Base-by-base conservation (phyloP, 1,140 invertebrate genomes). In the Papilio helenus region DNA sequence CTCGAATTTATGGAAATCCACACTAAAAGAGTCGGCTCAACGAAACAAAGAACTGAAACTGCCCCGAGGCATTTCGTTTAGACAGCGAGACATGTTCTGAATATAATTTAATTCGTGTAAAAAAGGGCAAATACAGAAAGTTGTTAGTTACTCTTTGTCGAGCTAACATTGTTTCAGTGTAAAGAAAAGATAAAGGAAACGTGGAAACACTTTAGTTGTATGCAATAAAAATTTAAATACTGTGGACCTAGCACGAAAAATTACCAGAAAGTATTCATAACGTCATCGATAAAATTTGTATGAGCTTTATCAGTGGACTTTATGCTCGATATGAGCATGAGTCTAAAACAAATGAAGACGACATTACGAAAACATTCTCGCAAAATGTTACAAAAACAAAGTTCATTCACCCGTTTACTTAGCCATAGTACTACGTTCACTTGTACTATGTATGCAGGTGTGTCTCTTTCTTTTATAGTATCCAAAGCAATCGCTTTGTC, bases 1-100 rank as follows among this genome's bases (percentile, higher is more conserved):
- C 72, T 49, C 72, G 44, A 46, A 74, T 74, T 51, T 74, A 74
- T 74, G 72, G 42, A 74, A 74, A 74, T 74, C 72, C 42, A 26
- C 42, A 74, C 42, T 49, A 46, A 74, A 74, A 74, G 72, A 74
- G 39, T 23, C 44, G 72, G 42, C 42, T 74, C 72, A 49, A 9
- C 72, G 72, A 74, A 23, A 74, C 72, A 74, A 74, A 74, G 72
- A 46, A 74, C 42, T 26, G n/a, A 49, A 74, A 74, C 72, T 74
- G 42, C 44, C 72, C 72, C 12, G 72, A 49, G 72, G 72, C 72
- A 44, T 74, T 74, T 74, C 72, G 72, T 74, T 74, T 74, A 74
- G 42, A 73, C 18, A 26, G 39, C 20, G 72, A 49, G 44, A 74
- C 72, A 74, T 74, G 44, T 74, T 74, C 72, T 74, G 72, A 74